phyloP scores from a whole-genome alignment of 2,113 vertebrate species.

The Mustelus asterias region DNA sequence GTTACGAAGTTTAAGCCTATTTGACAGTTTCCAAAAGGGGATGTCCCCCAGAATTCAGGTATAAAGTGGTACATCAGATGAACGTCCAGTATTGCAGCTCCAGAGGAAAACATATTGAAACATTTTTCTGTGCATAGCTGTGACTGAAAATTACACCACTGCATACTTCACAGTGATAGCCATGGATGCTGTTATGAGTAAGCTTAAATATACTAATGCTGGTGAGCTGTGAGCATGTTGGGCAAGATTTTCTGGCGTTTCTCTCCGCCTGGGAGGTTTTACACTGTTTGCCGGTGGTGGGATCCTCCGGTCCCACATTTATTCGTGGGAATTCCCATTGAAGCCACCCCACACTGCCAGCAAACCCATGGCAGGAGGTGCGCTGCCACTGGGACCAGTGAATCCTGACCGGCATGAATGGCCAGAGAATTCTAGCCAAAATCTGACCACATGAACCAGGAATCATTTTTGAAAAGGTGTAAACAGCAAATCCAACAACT shows the following conservation, averaged over 20 bases:
- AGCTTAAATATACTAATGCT: neutral
- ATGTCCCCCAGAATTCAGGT: neutral
- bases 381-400: too few species aligned
- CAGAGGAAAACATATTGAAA: neutral
- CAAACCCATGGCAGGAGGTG: too few species aligned
- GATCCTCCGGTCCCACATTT: too few species aligned
- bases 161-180: neutral
- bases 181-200: neutral
- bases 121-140: neutral
- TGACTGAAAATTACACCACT: neutral
- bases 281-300: too few species aligned
- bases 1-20: neutral
- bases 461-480: neutral
- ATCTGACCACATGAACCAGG: neutral
- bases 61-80: neutral
- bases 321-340: too few species aligned
- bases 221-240: too few species aligned
- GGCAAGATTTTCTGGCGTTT: too few species aligned
- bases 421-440: too few species aligned
- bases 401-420: too few species aligned
- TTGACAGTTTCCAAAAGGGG: neutral
- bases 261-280: too few species aligned
- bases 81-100: neutral
- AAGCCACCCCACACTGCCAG: too few species aligned
- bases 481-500: neutral